Evolutionary conservation across 2,113 vertebrate genomes (phyloP).

Genomic region (Entomyzon cyanotis): DNA sequence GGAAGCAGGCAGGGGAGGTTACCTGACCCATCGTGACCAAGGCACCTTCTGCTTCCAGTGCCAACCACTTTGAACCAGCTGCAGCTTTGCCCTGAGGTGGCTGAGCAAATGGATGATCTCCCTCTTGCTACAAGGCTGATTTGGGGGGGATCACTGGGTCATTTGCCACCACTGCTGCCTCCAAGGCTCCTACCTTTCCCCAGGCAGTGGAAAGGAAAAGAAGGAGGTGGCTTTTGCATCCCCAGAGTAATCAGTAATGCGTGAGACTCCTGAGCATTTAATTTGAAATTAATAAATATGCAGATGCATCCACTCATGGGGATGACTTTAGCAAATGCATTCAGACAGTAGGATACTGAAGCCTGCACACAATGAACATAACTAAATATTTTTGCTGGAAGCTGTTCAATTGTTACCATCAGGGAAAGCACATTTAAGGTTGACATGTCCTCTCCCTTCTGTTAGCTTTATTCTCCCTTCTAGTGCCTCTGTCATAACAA

Average conservation of each 20-base stretch:
- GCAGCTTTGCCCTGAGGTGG: neutral
- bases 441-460: conserved; percentile 26
- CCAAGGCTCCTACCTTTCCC: neutral
- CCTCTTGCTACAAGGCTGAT: neutral
- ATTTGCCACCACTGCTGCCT: neutral
- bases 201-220: neutral
- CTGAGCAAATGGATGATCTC: neutral
- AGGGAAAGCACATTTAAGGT: neutral
- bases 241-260: neutral
- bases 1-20: neutral
- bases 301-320: neutral
- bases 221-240: neutral
- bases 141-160: neutral
- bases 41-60: neutral
- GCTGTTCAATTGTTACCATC: conserved; percentile 16
- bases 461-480: conserved; percentile 21
- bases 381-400: conserved; percentile 53
- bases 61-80: neutral
- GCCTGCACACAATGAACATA: neutral
- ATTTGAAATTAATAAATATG: neutral
- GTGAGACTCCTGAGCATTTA: neutral
- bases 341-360: neutral
- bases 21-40: fast-evolving
- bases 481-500: neutral
- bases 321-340: neutral